These are phyloP conservation scores for Drosophila azteca DNA, from an alignment of 1,140 invertebrate species.

Conservation along the genomic window DNA sequence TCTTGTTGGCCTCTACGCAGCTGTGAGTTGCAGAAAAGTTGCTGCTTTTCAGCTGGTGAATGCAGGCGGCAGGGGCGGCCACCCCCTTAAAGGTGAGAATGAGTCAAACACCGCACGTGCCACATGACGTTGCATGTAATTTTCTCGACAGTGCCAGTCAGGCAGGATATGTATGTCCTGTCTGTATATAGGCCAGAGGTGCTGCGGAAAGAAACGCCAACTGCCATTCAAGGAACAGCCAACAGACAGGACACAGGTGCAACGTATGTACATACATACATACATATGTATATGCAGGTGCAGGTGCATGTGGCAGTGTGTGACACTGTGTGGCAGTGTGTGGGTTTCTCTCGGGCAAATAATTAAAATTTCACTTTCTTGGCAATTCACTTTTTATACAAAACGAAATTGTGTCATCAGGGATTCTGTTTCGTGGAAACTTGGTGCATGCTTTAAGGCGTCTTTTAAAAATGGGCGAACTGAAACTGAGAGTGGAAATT, in stretches of 20 bases:
- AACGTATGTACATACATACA: too few species aligned
- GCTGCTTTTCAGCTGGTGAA: constrained; percentile 59
- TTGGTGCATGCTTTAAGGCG: constrained; percentile 36
- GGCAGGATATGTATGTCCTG: constrained; percentile 68
- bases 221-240: constrained; percentile 72
- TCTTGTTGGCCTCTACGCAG: constrained; percentile 56
- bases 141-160: constrained; percentile 62
- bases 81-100: constrained; percentile 66
- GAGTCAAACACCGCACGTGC: constrained; percentile 72
- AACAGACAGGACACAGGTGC: constrained; percentile 8
- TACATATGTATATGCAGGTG: neutral
- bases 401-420: constrained; percentile 73
- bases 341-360: constrained; percentile 61
- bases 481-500: constrained; percentile 32
- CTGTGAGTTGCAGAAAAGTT: constrained; percentile 54
- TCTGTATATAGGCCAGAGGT: constrained; percentile 70
- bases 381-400: constrained; percentile 76
- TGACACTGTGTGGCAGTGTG: neutral
- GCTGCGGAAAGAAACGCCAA: constrained; percentile 23
- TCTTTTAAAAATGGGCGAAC: constrained; percentile 5
- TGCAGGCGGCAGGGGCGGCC: constrained; percentile 38
- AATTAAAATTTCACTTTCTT: constrained; percentile 83
- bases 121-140: constrained; percentile 82
- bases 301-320: neutral
- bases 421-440: constrained; percentile 41